phyloP scores from a whole-genome alignment of 2,888 invertebrate genomes.

The Lepidocyrtoides sp. region DNA sequence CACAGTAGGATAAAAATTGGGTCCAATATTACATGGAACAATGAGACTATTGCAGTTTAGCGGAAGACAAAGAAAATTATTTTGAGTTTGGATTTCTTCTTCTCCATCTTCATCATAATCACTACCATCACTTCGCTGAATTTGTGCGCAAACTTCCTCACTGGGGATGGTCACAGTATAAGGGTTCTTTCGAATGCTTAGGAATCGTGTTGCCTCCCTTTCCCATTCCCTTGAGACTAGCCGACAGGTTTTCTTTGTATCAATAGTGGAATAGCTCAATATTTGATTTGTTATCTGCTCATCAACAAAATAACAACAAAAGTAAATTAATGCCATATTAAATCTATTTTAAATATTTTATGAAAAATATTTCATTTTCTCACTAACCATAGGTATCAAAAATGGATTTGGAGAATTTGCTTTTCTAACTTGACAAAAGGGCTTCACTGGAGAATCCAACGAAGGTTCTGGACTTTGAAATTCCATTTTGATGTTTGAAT shows the following conservation, averaged over 20 bases:
- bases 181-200: conserved; percentile 66
- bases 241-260: conserved; percentile 66
- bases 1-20: conserved; percentile 57
- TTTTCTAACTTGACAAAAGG: conserved; percentile 2
- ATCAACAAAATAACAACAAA: not conserved
- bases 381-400: conserved; percentile 67
- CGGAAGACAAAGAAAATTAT: conserved; percentile 52
- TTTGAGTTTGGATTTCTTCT: not conserved
- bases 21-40: conserved; percentile 56
- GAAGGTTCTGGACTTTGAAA: no score
- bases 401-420: conserved; percentile 58
- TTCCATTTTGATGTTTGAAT: no score
- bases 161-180: conserved; percentile 22
- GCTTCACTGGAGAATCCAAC: no score
- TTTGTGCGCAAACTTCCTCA: not conserved
- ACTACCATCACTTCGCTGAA: not conserved
- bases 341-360: no score
- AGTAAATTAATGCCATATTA: no score
- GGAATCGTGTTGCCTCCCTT: conserved; percentile 50
- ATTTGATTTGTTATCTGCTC: conserved; percentile 68
- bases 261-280: conserved; percentile 39
- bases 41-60: conserved; percentile 53
- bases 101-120: not conserved
- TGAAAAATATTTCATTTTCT: no score
- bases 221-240: conserved; percentile 76